phyloP scores from a whole-genome alignment of 1,140 invertebrate genomes.

The Orchestia grillus region DNA sequence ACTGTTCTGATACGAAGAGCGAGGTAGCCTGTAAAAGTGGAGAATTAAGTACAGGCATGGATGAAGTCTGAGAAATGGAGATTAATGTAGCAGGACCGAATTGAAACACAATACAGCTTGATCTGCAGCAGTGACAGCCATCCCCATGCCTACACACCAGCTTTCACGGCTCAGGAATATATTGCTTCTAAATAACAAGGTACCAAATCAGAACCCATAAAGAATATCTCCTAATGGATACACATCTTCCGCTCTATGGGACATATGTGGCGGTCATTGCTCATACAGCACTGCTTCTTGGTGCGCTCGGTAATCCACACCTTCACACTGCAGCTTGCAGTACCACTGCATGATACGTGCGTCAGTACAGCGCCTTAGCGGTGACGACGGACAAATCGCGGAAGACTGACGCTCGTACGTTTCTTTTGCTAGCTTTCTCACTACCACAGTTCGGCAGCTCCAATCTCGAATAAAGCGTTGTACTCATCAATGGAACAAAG shows the following conservation, averaged over 20 bases:
- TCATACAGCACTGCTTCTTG: background rate
- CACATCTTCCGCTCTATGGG: background rate
- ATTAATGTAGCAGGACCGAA: background rate
- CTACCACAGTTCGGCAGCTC: background rate
- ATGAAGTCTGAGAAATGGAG: background rate
- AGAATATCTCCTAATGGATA: background rate
- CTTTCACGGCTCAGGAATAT: background rate
- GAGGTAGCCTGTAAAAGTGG: background rate
- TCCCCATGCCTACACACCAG: too few relatives aligned
- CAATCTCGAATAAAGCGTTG: background rate
- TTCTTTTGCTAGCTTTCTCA: background rate
- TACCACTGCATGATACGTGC: background rate
- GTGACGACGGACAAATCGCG: background rate
- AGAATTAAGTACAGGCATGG: background rate
- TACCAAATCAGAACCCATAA: background rate
- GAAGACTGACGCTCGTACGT: background rate
- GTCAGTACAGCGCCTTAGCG: too few relatives aligned
- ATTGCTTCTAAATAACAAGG: background rate
- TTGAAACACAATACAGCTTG: background rate
- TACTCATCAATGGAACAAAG: background rate
- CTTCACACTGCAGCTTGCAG: background rate
- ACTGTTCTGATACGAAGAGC: background rate
- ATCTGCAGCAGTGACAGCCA: background rate
- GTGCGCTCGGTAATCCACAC: background rate
- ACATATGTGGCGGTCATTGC: background rate